These are phyloP conservation scores for Sceloporus tristichus DNA, from an alignment of 2,113 vertebrate genomes.

Conservation along the genomic window DNA sequence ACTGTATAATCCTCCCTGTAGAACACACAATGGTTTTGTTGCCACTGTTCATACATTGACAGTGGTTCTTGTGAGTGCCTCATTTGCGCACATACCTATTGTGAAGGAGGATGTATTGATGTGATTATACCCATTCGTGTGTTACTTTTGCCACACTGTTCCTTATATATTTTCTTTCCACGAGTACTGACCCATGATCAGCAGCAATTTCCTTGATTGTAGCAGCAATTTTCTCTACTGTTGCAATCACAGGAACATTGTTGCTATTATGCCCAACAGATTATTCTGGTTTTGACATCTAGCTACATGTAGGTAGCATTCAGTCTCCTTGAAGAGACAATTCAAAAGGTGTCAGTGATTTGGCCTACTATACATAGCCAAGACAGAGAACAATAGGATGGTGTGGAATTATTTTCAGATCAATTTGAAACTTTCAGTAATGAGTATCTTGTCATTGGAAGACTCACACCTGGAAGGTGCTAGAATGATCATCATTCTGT, in stretches of 20 bases:
- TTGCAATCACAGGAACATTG: not conserved
- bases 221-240: not conserved
- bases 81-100: not conserved
- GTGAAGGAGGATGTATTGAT: not conserved
- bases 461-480: not conserved
- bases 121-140: not conserved
- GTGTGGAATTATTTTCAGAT: not conserved
- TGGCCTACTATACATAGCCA: not conserved
- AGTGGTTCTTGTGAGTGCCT: not conserved
- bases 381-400: not conserved
- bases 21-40: not conserved
- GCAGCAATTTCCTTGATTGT: slow-evolving; percentile 9
- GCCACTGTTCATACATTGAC: not conserved
- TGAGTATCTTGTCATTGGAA: not conserved
- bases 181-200: not conserved
- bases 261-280: not conserved
- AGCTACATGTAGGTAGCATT: not conserved
- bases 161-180: not conserved
- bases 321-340: not conserved
- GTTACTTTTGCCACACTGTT: not conserved
- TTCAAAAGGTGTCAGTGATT: not conserved
- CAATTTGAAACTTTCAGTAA: not conserved
- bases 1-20: not conserved
- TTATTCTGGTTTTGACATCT: not conserved
- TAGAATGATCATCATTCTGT: not conserved